These are phyloP conservation scores for Brachyhypopomus gauderio DNA, from an alignment of 2,113 vertebrate genomes.

Conservation along the genomic window DNA sequence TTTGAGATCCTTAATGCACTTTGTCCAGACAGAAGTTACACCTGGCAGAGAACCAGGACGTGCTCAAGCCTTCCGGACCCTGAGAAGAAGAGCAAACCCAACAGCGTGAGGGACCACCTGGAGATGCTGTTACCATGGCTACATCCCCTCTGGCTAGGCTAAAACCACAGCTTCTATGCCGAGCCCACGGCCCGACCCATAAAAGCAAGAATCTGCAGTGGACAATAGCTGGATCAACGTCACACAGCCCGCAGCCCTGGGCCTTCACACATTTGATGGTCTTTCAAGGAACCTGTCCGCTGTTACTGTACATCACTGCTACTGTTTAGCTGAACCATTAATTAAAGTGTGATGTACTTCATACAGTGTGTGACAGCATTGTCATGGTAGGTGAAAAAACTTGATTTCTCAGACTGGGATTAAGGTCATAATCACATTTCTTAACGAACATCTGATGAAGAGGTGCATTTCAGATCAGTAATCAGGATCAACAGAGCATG, in stretches of 20 bases:
- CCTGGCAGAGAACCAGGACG: slow-evolving; percentile 88
- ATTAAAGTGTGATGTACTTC: too few relatives aligned
- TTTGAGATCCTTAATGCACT: slow-evolving; percentile 71
- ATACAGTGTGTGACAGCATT: too few relatives aligned
- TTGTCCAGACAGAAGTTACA: slow-evolving; percentile 87
- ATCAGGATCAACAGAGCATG: too few relatives aligned
- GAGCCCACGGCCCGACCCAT: background rate
- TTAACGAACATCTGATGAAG: too few relatives aligned
- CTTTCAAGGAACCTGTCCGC: too few relatives aligned
- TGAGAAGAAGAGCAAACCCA: slow-evolving; percentile 53
- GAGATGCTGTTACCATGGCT: slow-evolving; percentile 21
- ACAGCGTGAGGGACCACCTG: slow-evolving; percentile 7
- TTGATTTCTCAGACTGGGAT: too few relatives aligned
- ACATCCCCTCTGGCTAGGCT: slow-evolving; percentile 32
- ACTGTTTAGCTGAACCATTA: too few relatives aligned
- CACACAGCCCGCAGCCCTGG: background rate
- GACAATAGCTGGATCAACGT: slow-evolving; percentile 14
- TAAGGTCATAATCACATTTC: too few relatives aligned
- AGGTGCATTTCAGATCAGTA: too few relatives aligned
- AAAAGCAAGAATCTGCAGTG: background rate
- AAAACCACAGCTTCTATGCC: slow-evolving; percentile 6
- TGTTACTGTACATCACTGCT: too few relatives aligned
- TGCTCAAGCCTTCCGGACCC: slow-evolving; percentile 79
- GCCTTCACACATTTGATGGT: background rate
- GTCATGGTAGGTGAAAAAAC: too few relatives aligned